Evolutionary conservation across 2,113 vertebrate genomes (phyloP).

Genomic region (Tinamus guttatus): DNA sequence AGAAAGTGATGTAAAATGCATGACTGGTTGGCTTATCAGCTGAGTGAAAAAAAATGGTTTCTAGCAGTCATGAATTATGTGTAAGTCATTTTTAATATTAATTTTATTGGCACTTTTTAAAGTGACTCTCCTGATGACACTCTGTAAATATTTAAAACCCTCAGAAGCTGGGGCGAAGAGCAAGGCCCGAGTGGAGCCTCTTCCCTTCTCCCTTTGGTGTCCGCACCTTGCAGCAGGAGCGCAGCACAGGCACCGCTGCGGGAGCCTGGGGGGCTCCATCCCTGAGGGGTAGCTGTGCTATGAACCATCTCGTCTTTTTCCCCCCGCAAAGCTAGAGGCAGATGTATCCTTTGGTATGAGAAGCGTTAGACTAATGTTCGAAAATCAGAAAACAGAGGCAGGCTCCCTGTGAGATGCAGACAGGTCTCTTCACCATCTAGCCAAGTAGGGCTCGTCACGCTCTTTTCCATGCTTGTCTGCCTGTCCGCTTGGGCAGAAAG

Average conservation of each 20-base stretch:
- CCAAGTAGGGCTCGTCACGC: background rate
- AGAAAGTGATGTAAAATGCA: slow-evolving; percentile 2
- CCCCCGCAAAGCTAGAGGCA: background rate
- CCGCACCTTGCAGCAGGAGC: background rate
- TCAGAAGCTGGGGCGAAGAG: background rate
- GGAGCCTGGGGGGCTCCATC: background rate
- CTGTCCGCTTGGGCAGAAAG: fast-evolving
- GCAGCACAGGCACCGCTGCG: background rate
- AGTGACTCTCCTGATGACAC: background rate
- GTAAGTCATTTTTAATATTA: slow-evolving; percentile 11
- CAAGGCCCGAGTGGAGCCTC: background rate
- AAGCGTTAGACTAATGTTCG: background rate
- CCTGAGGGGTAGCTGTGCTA: background rate
- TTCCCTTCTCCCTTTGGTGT: background rate
- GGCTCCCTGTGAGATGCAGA: background rate
- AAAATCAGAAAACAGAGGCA: background rate
- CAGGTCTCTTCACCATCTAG: fast-evolving
- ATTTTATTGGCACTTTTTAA: slow-evolving; percentile 16
- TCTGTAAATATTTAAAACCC: background rate
- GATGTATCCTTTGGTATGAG: background rate
- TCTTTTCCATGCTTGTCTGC: background rate
- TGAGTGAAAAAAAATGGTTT: background rate
- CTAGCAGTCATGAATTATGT: slow-evolving; percentile 27
- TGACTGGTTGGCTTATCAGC: background rate
- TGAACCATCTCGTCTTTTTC: background rate